phyloP scores from a whole-genome alignment of 2,888 invertebrate genomes.

The Hylaea fasciaria region DNA sequence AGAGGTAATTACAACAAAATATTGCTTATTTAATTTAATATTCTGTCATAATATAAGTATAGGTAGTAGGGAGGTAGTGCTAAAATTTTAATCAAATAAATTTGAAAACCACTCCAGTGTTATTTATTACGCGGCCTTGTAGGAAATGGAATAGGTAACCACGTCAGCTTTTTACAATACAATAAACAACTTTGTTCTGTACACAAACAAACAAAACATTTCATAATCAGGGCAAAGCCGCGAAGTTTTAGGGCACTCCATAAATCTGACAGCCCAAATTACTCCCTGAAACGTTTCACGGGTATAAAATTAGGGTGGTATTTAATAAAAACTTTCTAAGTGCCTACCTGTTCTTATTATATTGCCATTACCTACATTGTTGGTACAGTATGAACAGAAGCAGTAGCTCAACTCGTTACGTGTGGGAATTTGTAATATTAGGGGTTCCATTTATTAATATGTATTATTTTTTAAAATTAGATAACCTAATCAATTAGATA shows the following conservation, averaged over 20 bases:
- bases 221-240: constrained; percentile 31
- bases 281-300: constrained; percentile 36
- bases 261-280: constrained; percentile 41
- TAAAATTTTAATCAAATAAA: too few species aligned
- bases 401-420: constrained; percentile 4
- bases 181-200: constrained; percentile 26
- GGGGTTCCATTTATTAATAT: too few species aligned
- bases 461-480: too few species aligned
- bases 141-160: neutral
- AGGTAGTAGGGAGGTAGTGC: too few species aligned
- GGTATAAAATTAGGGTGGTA: constrained; percentile 42
- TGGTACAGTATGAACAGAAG: neutral
- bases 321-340: constrained; percentile 44
- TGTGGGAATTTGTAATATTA: neutral
- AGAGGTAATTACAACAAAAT: too few species aligned
- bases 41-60: too few species aligned
- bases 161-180: constrained; percentile 8
- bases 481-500: too few species aligned
- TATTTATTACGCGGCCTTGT: too few species aligned
- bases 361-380: constrained; percentile 33
- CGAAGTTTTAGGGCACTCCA: constrained; percentile 34
- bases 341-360: constrained; percentile 44
- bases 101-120: too few species aligned
- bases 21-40: too few species aligned
- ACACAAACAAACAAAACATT: constrained; percentile 26